Evolutionary conservation across 1,140 invertebrate species (phyloP).

Genomic region (Diuraphis noxia): DNA sequence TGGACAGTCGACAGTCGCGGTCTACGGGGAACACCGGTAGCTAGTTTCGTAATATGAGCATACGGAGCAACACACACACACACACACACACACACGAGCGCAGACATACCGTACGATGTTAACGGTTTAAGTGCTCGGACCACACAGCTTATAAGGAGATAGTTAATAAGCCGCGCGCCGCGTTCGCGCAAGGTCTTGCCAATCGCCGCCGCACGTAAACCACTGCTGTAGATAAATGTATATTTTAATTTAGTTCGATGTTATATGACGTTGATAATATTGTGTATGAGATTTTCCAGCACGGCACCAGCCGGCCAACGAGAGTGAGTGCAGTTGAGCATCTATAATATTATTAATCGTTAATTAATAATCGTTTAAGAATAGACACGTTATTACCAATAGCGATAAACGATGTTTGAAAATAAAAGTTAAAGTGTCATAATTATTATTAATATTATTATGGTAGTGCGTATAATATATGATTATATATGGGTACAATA

Average conservation of each 20-base stretch:
- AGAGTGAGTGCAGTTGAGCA: not conserved
- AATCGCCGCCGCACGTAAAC: not conserved
- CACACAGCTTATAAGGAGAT: conserved; percentile 49
- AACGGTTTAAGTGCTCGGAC: conserved; percentile 33
- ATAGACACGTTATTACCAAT: not conserved
- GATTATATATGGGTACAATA: not conserved
- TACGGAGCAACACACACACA: not conserved
- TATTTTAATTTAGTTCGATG: not conserved
- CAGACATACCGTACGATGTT: not conserved
- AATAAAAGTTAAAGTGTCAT: not conserved
- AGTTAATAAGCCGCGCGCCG: conserved; percentile 14
- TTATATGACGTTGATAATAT: not conserved
- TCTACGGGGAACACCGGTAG: conserved; percentile 45
- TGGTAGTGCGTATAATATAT: not conserved
- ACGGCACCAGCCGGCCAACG: not conserved
- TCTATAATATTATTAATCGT: not conserved
- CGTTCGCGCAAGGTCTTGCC: conserved; percentile 38
- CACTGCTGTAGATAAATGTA: not conserved
- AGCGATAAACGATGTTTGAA: not conserved
- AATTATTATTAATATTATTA: not conserved
- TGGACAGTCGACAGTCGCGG: not conserved
- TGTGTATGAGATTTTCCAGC: not conserved
- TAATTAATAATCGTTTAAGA: not conserved
- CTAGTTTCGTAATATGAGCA: conserved; percentile 33
- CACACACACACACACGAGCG: not conserved